A percentile compares a stretch with the other conserved stretches of the same genome.
Evolutionary conservation across 1,140 invertebrate genomes (phyloP).

Genomic region (Calycopis cecrops): DNA sequence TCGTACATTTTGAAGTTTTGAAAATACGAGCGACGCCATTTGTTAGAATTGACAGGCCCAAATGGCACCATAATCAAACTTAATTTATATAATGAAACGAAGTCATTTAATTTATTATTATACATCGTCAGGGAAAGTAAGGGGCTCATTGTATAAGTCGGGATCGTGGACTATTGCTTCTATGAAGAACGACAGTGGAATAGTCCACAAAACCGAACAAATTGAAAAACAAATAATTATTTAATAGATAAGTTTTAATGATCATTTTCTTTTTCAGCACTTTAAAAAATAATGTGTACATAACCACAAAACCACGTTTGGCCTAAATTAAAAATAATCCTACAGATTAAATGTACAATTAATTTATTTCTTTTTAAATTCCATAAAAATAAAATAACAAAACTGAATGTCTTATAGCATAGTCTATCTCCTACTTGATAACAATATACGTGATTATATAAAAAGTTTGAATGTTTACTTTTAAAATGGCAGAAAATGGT

Average conservation of each 20-base stretch:
- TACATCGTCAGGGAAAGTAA: no score
- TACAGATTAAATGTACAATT: conserved; percentile 50
- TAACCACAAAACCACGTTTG: conserved; percentile 56
- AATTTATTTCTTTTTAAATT: conserved; percentile 22
- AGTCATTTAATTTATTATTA: no score
- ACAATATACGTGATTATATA: conserved; percentile 54
- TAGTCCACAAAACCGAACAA: no score
- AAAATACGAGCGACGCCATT: no score
- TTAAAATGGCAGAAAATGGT: conserved; percentile 44
- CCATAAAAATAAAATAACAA: conserved; percentile 50
- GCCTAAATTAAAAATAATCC: conserved; percentile 45
- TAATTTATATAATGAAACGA: no score
- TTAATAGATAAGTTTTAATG: conserved; percentile 71
- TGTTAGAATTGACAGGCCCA: no score
- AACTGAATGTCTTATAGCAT: conserved; percentile 35
- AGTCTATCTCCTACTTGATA: conserved; percentile 36
- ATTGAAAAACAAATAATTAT: conserved; percentile 32
- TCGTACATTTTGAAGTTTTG: no score
- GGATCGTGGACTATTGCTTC: no score
- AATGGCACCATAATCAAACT: no score
- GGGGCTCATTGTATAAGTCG: no score
- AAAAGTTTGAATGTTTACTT: conserved; percentile 42
- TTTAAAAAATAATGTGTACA: conserved; percentile 68
- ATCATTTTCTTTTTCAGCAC: conserved; percentile 65
- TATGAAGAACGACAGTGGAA: no score